phyloP scores from a whole-genome alignment of 2,888 invertebrate genomes.

The Atethmia centrago region DNA sequence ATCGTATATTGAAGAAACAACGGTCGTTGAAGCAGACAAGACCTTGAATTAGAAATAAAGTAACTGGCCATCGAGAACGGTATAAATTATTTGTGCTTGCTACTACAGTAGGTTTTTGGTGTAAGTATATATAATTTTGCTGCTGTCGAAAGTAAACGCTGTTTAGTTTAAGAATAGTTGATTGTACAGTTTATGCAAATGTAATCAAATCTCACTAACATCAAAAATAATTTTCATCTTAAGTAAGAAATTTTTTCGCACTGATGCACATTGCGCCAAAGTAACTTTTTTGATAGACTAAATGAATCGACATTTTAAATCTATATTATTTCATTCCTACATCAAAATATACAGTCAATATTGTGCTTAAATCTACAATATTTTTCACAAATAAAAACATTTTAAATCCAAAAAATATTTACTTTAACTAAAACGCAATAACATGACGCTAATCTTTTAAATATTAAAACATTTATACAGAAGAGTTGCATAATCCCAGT shows the following conservation, averaged over 20 bases:
- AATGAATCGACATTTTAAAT: not conserved
- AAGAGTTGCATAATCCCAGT: slow-evolving; percentile 80
- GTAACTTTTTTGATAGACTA: not conserved
- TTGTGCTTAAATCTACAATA: slow-evolving; percentile 63
- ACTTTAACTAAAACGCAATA: slow-evolving; percentile 74
- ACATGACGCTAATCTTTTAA: slow-evolving; percentile 90
- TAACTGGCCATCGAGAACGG: too few species aligned
- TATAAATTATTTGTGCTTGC: not conserved
- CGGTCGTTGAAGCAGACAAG: not conserved
- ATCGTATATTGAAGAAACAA: not conserved
- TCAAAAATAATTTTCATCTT: not conserved
- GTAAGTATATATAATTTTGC: not conserved
- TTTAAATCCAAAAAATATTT: slow-evolving; percentile 80
- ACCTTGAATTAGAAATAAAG: not conserved
- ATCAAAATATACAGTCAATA: slow-evolving; percentile 22
- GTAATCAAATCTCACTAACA: not conserved
- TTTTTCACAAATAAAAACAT: slow-evolving; percentile 78
- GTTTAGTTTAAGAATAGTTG: not conserved
- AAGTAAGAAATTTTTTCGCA: not conserved
- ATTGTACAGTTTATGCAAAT: too few species aligned
- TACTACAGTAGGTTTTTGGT: not conserved
- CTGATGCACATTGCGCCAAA: not conserved
- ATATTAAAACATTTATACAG: slow-evolving; percentile 89
- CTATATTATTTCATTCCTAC: not conserved
- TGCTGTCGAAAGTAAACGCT: not conserved